phyloP scores from a whole-genome alignment of 2,888 invertebrate species.

The Perithous albicinctus region DNA sequence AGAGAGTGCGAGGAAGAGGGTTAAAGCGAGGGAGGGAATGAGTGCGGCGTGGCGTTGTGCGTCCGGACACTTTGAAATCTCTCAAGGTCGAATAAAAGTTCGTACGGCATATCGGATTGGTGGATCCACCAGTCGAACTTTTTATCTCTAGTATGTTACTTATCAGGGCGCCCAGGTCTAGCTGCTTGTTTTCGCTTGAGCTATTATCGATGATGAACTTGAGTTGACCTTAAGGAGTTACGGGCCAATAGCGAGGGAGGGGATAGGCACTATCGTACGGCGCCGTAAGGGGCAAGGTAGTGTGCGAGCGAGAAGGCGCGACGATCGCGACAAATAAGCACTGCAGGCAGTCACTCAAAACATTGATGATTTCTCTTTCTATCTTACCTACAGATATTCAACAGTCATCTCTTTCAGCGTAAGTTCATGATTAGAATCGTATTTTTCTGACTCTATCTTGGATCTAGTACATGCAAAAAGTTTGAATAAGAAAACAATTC shows the following conservation, averaged over 20 bases:
- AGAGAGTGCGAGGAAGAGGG: not conserved
- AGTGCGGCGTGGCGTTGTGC: not conserved
- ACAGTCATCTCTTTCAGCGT: not conserved
- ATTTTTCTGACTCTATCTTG: not conserved
- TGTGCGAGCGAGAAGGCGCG: not conserved
- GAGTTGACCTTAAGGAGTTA: conserved; percentile 77
- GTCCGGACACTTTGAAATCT: conserved; percentile 54
- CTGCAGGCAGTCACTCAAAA: not conserved
- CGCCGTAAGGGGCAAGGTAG: not conserved
- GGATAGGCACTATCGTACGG: not conserved
- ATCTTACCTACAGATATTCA: not conserved
- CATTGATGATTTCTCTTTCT: not conserved
- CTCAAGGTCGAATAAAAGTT: conserved; percentile 68
- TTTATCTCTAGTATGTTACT: conserved; percentile 67
- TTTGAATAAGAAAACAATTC: no score
- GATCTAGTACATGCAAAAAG: no score
- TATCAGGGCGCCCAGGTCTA: conserved; percentile 80
- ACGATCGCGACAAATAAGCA: not conserved
- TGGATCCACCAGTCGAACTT: conserved; percentile 58
- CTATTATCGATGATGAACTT: conserved; percentile 84
- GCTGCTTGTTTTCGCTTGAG: conserved; percentile 82
- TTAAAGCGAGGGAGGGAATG: not conserved
- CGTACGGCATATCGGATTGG: conserved; percentile 62
- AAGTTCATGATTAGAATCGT: not conserved
- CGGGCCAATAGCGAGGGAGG: not conserved